These are phyloP conservation scores for Atrina japonica DNA, from an alignment of 2,888 invertebrate genomes.

Conservation along the genomic window DNA sequence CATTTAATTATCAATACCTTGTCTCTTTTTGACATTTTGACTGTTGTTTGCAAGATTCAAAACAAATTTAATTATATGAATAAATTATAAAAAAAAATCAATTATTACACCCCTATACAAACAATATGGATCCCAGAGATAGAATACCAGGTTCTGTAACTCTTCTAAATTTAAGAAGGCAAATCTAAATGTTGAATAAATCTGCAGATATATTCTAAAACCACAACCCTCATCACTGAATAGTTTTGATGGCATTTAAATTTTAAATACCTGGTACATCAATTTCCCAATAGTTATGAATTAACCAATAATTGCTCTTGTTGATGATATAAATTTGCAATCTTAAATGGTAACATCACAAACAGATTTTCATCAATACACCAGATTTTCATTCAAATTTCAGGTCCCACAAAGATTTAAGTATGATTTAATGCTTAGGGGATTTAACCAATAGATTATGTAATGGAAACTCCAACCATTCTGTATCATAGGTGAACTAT, in stretches of 20 bases:
- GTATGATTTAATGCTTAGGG: slow-evolving; percentile 31
- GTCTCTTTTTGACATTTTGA: no score
- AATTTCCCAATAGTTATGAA: neutral
- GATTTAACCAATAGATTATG: slow-evolving; percentile 26
- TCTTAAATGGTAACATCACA: no score
- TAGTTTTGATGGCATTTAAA: neutral
- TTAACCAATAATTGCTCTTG: neutral
- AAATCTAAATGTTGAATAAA: no score
- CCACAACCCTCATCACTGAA: neutral
- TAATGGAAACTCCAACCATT: slow-evolving; percentile 10
- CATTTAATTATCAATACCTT: no score
- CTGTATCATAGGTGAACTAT: neutral
- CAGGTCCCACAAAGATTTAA: slow-evolving; percentile 22
- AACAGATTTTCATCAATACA: slow-evolving; percentile 14
- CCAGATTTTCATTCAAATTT: slow-evolving; percentile 29
- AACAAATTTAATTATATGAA: no score
- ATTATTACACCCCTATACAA: no score
- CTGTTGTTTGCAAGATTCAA: no score
- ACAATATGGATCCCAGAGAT: no score
- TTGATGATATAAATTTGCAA: no score
- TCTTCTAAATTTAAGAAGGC: no score
- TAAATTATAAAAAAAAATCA: no score
- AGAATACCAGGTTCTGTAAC: no score
- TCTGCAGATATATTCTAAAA: neutral
- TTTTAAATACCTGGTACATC: neutral